phyloP scores from a whole-genome alignment of 2,797 vertebrate species.

The Anolis apletophallus region DNA sequence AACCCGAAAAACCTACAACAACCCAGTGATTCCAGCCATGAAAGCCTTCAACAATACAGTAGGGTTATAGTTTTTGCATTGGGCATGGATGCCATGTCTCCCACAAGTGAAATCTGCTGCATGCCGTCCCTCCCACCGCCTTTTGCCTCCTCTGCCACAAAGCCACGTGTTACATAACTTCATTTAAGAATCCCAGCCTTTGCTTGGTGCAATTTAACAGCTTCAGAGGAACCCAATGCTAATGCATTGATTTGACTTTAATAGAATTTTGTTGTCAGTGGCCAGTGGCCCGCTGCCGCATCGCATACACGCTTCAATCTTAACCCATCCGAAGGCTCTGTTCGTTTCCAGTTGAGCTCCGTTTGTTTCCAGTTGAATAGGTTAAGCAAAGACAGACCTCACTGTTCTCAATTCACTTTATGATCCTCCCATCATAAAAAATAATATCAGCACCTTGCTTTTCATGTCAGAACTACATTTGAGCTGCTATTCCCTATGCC shows the following conservation, averaged over 20 bases:
- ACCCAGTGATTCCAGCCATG: too few species aligned
- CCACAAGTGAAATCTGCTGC: neutral
- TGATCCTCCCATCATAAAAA: constrained; percentile 87
- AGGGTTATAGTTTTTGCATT: neutral
- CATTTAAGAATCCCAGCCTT: constrained; percentile 61
- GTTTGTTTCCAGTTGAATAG: constrained; percentile 85
- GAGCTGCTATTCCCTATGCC: constrained; percentile 97
- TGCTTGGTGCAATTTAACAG: constrained; percentile 68
- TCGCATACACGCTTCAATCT: constrained; percentile 74
- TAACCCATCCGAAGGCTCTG: constrained; percentile 76
- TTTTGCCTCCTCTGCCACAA: neutral
- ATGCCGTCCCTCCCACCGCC: neutral
- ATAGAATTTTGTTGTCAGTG: constrained; percentile 76
- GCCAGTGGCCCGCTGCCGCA: constrained; percentile 64
- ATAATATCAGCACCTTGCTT: constrained; percentile 85
- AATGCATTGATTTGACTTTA: constrained; percentile 76
- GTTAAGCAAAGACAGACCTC: constrained; percentile 86
- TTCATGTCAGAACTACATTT: constrained; percentile 95
- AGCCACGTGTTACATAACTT: constrained; percentile 55
- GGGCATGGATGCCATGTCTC: fast-evolving
- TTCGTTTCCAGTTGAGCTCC: constrained; percentile 81
- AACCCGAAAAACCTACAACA: too few species aligned
- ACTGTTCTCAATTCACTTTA: constrained; percentile 86
- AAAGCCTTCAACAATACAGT: too few species aligned
- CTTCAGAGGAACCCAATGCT: constrained; percentile 68